Conservation (phyloP, 2,888 invertebrate genomes). For the Leptinotarsa peninsularis region DNA sequence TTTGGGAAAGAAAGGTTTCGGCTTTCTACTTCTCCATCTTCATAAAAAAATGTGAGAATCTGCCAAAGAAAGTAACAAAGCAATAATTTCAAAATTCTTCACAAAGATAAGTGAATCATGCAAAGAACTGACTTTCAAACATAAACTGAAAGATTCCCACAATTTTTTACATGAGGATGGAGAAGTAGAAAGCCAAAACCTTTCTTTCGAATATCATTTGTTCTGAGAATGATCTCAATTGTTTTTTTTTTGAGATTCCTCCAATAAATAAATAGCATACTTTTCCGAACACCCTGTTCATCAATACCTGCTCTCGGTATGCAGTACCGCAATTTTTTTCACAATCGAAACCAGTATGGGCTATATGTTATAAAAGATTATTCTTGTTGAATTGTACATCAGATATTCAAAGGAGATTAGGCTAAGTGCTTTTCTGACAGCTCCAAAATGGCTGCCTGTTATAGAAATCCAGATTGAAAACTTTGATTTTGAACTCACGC, state of each 20-base stretch:
- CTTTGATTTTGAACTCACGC: constrained; percentile 38
- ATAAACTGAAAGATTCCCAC: too few relatives aligned
- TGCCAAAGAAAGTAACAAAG: too few relatives aligned
- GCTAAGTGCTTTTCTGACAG: constrained; percentile 50
- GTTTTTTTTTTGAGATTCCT: neutral
- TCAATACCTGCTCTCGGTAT: constrained; percentile 28
- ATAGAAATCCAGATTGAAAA: constrained; percentile 43
- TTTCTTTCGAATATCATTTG: too few relatives aligned
- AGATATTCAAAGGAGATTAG: constrained; percentile 44
- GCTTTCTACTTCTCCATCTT: too few relatives aligned
- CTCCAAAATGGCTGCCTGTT: constrained; percentile 42
- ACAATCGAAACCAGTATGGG: constrained; percentile 37
- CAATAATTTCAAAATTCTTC: too few relatives aligned
- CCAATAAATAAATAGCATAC: neutral
- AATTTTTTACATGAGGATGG: too few relatives aligned
- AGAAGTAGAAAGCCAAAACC: too few relatives aligned
- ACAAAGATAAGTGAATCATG: too few relatives aligned
- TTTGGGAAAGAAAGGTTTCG: too few relatives aligned
- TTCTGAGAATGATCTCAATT: neutral
- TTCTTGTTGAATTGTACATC: constrained; percentile 44
- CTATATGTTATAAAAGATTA: constrained; percentile 38
- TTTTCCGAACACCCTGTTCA: constrained; percentile 8
- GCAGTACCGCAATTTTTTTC: constrained; percentile 37
- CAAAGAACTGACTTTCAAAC: too few relatives aligned
- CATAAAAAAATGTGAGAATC: too few relatives aligned